Base-by-base conservation (phyloP, 2,797 vertebrate genomes). In the Phrynocephalus vlangalii region DNA sequence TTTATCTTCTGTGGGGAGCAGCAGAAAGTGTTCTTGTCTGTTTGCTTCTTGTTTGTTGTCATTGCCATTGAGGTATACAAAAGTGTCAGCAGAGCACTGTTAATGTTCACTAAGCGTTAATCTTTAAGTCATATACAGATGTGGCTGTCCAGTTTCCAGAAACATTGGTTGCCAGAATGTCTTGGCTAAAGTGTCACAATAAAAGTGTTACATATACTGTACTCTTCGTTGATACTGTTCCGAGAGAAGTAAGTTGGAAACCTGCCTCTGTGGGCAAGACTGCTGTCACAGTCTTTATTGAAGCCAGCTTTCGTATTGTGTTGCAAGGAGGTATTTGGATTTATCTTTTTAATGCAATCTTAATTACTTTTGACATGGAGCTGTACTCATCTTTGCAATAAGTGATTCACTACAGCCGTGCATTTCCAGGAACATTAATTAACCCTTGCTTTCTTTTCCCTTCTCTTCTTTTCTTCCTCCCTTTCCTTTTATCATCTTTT, bases 41-140 rank as follows among this genome's bases (percentile, higher is more conserved):
- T 63, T 63, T 63, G 60, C 60, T 63, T 63, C 52, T 88, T 91
- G 81, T n/a, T n/a, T 87, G 82, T 76, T 63, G 79, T 91, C 85
- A 30, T 91, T 84, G 18, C 72, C 87, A 56, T 11, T 48, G 20
- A 24, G 75, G 13, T 33, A 1, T 92, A 26, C 73, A 7, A 81
- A 73, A 52, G 85, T 3, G 13, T 79, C 67, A 91, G 7, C 30
- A 90, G 85, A 56, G 52, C 52, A 56, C 52, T 56, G 52, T 56
- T 56, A 56, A 56, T 56, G 6, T 56, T 56, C 52, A 13, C 52
- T 56, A 79, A 30, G 26, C 84, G 60, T 80, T 38, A 73, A 73
- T 33, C 6, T 73, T 18, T 73, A 18, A 73, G 15, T 82, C 84
- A 20, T 88, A 83, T 7, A n/a, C 0, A 0, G 16, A 88, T 89